Evolutionary conservation across 1,140 invertebrate species (phyloP), one percentile per base, ranked within the genome.

Genomic region (Parapsyche elsis): DNA sequence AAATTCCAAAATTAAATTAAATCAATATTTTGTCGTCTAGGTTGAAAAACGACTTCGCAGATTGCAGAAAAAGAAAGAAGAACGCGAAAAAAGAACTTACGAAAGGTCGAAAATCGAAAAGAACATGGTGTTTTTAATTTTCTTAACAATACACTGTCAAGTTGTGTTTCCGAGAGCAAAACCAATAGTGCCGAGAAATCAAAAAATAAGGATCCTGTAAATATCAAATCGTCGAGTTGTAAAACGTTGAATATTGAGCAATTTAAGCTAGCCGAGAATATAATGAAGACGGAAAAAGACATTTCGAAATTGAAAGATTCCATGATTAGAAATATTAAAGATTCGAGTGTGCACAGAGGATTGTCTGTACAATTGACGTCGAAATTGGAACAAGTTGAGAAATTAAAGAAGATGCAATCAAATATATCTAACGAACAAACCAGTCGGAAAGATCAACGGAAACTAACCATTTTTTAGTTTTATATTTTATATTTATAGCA

Each of bases 111-210:
- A 91, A 87, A 91, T 78, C 88, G 86, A 9, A 89, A 91, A 80
- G 86, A 88, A 82, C 88, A 88, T 71, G 91, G 94, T 87, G 92
- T 97, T 10, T 97, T 97, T 87, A 93, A 94, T 85, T 95, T 97
- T 84, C 91, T 97, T 10, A 97, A 97, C 85, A 90, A 89, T 46
- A 93, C 92, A 71, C 86, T 96, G 1, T 84, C 44, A 5, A 9
- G 7, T 73, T 21, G 70, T 84, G 84, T 81, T n/a, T 81, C 53
- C 85, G 21, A 79, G 5, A 84, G 85, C 57, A 24, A 84, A 67
- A 74, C 84, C 21, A 84, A 83, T 79, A 76, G 64, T 38, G 30
- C 81, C 21, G 45, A 30, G 1, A 9, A 30, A 26, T 9, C 16
- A 1, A 53, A 75, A 75, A 26, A 57, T 57, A 21, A 46, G 14